These are phyloP conservation scores for Urophycis tenuis DNA, from an alignment of 2,797 vertebrate genomes.

Conservation along the genomic window DNA sequence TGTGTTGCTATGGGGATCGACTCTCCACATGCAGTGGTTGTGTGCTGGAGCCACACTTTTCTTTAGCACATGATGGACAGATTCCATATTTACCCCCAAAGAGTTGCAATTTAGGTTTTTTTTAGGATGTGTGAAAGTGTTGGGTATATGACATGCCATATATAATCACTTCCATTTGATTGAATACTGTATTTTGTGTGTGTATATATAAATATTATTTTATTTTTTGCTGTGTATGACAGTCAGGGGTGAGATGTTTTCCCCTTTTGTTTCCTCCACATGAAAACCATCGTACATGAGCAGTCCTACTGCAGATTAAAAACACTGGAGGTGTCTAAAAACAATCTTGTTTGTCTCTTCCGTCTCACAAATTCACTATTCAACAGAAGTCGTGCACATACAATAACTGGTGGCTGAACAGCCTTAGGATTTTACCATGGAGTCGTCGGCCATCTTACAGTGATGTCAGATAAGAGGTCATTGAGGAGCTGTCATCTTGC, in stretches of 20 bases:
- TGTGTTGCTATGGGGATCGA: background rate
- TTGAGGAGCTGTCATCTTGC: too few relatives aligned
- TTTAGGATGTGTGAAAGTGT: background rate
- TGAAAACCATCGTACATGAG: background rate
- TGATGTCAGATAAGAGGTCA: too few relatives aligned
- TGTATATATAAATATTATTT: too few relatives aligned
- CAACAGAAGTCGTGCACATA: background rate
- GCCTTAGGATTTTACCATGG: too few relatives aligned
- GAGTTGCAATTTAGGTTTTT: background rate
- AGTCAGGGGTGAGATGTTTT: background rate
- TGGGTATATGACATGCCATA: background rate
- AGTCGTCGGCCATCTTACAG: too few relatives aligned
- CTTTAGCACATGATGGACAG: background rate
- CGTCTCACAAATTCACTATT: background rate
- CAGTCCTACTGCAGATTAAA: background rate
- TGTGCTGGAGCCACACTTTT: background rate
- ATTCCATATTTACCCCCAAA: background rate
- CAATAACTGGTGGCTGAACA: background rate
- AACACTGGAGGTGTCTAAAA: background rate
- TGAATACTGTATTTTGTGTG: background rate
- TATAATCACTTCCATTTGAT: background rate
- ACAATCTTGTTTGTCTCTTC: background rate
- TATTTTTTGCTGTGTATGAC: background rate
- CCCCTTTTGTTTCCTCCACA: background rate
- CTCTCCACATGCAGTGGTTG: background rate